Evolutionary conservation across 2,113 vertebrate genomes (phyloP), one percentile per base, ranked within the genome.

Genomic region (Dicaeum eximium): DNA sequence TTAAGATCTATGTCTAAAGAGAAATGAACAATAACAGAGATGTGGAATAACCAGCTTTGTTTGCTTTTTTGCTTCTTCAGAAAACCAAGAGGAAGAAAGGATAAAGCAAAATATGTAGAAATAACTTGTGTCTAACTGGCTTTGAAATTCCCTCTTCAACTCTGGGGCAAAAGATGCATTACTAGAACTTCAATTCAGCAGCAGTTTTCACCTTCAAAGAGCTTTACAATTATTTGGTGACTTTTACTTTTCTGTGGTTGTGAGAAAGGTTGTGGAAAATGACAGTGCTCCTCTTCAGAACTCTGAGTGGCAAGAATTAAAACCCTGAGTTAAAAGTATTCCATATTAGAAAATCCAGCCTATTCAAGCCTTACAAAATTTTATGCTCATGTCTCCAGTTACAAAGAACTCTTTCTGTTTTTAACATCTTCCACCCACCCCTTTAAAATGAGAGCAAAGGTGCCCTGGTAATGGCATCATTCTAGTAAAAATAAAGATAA

Each of bases 201-300:
- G 65, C 35, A 83, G 83, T 61, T 67, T 88, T 80, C 23, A 40
- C 54, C 66, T 90, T 95, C 85, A 90, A 88, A 96, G 74, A 74
- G 28, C 9, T 90, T 72, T 53, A 75, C 24, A 93, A 53, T 85
- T 31, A 75, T n/a, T 67, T 33, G 22, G 31, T 53, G 57, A 69
- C 44, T 77, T 70, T 42, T 72, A 24, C 47, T 84, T 84, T 71
- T 50, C 64, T 74, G n/a, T 57, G 71, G 56, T 44, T 3, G 3
- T 1, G 6, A 65, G 85, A 72, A 79, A 62, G 51, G 47, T 77
- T 75, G 73, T 58, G 69, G 60, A 71, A 75, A 19, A 64, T 16
- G 31, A 67, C 31, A 33, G 53, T 25, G 15, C 22, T 84, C 24
- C 53, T 75, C 61, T 56, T 93, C 71, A 90, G 48, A 90, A 56